Conservation (phyloP, 2,888 invertebrate genomes). For the Empis livida region DNA sequence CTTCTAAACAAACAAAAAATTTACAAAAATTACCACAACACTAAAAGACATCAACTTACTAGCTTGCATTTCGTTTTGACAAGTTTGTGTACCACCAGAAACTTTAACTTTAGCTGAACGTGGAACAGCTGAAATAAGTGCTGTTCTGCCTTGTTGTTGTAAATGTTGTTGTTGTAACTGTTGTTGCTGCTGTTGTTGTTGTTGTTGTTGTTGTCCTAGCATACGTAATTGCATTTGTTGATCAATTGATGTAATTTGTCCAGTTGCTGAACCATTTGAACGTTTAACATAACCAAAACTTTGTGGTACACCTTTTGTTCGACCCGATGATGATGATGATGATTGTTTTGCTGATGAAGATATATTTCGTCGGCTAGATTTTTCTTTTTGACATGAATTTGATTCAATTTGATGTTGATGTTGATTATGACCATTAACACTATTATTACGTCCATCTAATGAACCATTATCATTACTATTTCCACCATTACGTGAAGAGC, state of each 20-base stretch:
- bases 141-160: slow-evolving; percentile 44
- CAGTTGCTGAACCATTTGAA: slow-evolving; percentile 47
- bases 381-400: slow-evolving; percentile 29
- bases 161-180: slow-evolving; percentile 8
- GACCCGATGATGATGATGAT: slow-evolving; percentile 24
- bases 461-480: neutral
- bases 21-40: neutral
- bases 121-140: slow-evolving; percentile 75
- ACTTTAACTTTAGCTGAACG: slow-evolving; percentile 72
- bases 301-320: slow-evolving; percentile 66
- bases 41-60: slow-evolving; percentile 38
- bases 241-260: slow-evolving; percentile 36
- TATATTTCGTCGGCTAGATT: slow-evolving; percentile 33
- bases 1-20: slow-evolving; percentile 38
- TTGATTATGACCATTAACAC: slow-evolving; percentile 19
- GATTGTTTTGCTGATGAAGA: slow-evolving; percentile 16
- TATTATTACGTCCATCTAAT: slow-evolving; percentile 1
- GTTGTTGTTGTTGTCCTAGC: slow-evolving; percentile 5
- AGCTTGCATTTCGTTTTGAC: slow-evolving; percentile 61
- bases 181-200: slow-evolving; percentile 10
- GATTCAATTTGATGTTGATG: neutral
- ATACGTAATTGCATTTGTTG: slow-evolving; percentile 21
- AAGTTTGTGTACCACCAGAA: slow-evolving; percentile 81
- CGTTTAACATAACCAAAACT: slow-evolving; percentile 78
- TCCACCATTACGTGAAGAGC: slow-evolving; percentile 19